These are phyloP conservation scores for Thera britannica DNA, from an alignment of 2,888 invertebrate genomes.

Conservation along the genomic window DNA sequence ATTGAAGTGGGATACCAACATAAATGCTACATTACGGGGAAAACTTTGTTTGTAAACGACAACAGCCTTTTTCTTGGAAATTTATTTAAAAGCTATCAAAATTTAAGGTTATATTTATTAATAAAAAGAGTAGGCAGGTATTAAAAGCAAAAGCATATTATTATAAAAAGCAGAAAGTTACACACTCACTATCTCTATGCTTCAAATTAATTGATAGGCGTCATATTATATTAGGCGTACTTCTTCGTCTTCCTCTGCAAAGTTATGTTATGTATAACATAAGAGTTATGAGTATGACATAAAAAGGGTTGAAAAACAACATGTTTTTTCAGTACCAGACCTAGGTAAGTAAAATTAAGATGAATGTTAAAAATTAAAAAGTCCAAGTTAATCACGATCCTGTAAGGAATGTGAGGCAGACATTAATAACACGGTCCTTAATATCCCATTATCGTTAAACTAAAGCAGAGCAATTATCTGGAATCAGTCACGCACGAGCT, in stretches of 20 bases:
- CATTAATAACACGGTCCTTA: slow-evolving; percentile 74
- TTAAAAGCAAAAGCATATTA: too few species aligned
- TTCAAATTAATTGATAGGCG: too few species aligned
- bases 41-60: slow-evolving; percentile 5
- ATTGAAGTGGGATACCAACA: slow-evolving; percentile 24
- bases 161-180: too few species aligned
- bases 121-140: too few species aligned
- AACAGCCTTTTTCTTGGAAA: not conserved
- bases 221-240: too few species aligned
- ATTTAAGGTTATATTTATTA: not conserved
- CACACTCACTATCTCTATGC: not conserved
- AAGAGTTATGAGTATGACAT: too few species aligned
- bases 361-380: slow-evolving; percentile 34
- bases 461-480: slow-evolving; percentile 48
- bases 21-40: slow-evolving; percentile 10
- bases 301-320: too few species aligned
- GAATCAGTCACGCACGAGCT: slow-evolving; percentile 70
- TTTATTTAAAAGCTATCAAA: too few species aligned
- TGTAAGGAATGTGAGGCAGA: slow-evolving; percentile 17
- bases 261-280: too few species aligned
- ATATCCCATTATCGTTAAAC: slow-evolving; percentile 58
- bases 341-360: slow-evolving; percentile 29
- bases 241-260: too few species aligned
- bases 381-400: slow-evolving; percentile 29
- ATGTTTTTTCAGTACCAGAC: not conserved